Evolutionary conservation across 2,888 invertebrate genomes (phyloP).

Genomic region (Phyllotreta cruciferae): DNA sequence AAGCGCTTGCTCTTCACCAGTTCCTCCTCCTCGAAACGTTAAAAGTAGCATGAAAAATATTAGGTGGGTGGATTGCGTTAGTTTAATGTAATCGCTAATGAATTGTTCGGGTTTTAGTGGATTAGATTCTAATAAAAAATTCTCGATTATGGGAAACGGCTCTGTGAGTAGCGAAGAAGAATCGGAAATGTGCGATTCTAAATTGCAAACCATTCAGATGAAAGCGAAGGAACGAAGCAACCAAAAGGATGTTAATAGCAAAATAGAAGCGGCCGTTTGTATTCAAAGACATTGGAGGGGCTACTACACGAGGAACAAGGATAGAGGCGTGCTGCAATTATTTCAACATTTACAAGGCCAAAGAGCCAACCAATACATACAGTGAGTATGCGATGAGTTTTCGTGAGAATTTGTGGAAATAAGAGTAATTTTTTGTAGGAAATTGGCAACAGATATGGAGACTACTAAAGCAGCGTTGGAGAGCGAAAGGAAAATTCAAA

Average conservation of each 20-base stretch:
- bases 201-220: constrained; percentile 70
- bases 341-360: constrained; percentile 76
- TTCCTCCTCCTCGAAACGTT: background rate
- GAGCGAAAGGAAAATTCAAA: constrained; percentile 84
- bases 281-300: constrained; percentile 90
- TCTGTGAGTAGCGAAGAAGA: constrained; percentile 67
- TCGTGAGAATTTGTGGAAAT: background rate
- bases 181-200: constrained; percentile 72
- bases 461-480: constrained; percentile 84
- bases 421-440: no score
- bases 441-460: constrained; percentile 84
- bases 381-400: constrained; percentile 64
- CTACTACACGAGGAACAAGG: constrained; percentile 77
- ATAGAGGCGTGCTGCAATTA: constrained; percentile 70
- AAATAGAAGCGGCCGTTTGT: constrained; percentile 70
- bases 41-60: background rate
- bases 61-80: background rate
- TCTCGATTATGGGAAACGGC: constrained; percentile 52
- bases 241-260: constrained; percentile 51
- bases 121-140: constrained; percentile 42
- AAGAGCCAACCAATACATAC: constrained; percentile 82
- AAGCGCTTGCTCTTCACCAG: no score
- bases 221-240: constrained; percentile 63
- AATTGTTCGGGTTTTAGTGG: constrained; percentile 41
- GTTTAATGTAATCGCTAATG: background rate